Evolutionary conservation across 2,888 invertebrate species (phyloP).

Genomic region (Sericinus montela): DNA sequence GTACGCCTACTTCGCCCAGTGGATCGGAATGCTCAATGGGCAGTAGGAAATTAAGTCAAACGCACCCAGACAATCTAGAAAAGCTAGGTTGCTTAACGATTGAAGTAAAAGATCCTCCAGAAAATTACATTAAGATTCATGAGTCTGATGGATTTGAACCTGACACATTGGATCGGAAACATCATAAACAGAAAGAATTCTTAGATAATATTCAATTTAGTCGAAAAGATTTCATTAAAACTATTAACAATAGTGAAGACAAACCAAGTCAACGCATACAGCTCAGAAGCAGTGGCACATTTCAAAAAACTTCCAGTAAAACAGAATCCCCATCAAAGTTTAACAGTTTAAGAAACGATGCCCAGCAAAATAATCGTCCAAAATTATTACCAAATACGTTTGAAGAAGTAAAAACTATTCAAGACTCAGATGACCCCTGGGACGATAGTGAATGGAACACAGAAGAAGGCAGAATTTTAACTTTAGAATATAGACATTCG

Average conservation of each 20-base stretch:
- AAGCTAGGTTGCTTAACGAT: slow-evolving; percentile 91
- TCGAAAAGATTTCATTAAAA: slow-evolving; percentile 53
- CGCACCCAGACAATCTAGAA: slow-evolving; percentile 70
- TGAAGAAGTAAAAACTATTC: slow-evolving; percentile 48
- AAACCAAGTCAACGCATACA: slow-evolving; percentile 75
- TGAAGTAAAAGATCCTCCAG: slow-evolving; percentile 89
- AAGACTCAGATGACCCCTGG: slow-evolving; percentile 48
- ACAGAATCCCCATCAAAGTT: slow-evolving; percentile 68
- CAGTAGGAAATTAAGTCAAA: slow-evolving; percentile 77
- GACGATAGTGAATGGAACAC: slow-evolving; percentile 62
- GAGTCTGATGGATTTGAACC: slow-evolving; percentile 92
- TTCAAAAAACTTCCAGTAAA: slow-evolving; percentile 74
- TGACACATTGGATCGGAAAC: slow-evolving; percentile 90
- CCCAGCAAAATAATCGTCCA: slow-evolving; percentile 79
- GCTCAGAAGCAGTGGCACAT: slow-evolving; percentile 84
- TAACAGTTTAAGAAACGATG: slow-evolving; percentile 86
- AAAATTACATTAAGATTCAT: slow-evolving; percentile 85
- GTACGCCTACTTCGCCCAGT: slow-evolving; percentile 78
- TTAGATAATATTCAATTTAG: slow-evolving; percentile 50
- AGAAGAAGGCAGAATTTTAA: slow-evolving; percentile 82
- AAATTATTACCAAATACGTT: slow-evolving; percentile 49
- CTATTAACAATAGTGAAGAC: slow-evolving; percentile 40
- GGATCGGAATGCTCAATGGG: slow-evolving; percentile 80
- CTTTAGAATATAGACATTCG: slow-evolving; percentile 85
- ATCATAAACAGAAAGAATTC: slow-evolving; percentile 66